phyloP scores from a whole-genome alignment of 2,797 vertebrate genomes.

The Todus mexicanus region DNA sequence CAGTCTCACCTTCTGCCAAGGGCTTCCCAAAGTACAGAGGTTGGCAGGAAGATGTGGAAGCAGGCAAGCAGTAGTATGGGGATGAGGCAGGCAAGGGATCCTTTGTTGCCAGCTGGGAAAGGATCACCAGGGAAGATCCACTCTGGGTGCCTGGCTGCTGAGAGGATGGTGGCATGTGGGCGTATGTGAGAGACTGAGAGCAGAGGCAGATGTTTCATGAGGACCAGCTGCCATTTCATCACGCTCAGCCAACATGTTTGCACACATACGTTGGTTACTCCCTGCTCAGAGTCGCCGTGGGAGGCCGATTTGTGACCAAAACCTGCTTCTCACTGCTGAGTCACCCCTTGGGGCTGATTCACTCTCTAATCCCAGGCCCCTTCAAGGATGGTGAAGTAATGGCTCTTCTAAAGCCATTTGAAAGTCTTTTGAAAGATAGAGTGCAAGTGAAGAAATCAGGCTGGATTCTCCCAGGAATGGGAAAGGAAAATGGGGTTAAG shows the following conservation, averaged over 20 bases:
- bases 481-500: background rate
- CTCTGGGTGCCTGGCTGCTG: background rate
- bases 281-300: background rate
- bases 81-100: background rate
- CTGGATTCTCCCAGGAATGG: background rate
- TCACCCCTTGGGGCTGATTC: background rate
- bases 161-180: background rate
- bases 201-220: background rate
- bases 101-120: background rate
- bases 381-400: background rate
- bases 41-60: background rate
- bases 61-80: background rate
- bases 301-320: background rate
- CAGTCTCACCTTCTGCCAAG: background rate
- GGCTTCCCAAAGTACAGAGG: background rate
- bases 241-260: rapidly evolving
- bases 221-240: background rate
- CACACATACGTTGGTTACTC: background rate
- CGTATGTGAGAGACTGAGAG: background rate
- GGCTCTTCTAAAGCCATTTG: background rate
- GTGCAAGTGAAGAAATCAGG: background rate
- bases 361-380: background rate
- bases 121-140: background rate
- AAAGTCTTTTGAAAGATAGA: background rate
- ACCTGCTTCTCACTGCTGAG: background rate